Evolutionary conservation across 2,113 vertebrate species (phyloP).

Genomic region (Lagenorhynchus albirostris): DNA sequence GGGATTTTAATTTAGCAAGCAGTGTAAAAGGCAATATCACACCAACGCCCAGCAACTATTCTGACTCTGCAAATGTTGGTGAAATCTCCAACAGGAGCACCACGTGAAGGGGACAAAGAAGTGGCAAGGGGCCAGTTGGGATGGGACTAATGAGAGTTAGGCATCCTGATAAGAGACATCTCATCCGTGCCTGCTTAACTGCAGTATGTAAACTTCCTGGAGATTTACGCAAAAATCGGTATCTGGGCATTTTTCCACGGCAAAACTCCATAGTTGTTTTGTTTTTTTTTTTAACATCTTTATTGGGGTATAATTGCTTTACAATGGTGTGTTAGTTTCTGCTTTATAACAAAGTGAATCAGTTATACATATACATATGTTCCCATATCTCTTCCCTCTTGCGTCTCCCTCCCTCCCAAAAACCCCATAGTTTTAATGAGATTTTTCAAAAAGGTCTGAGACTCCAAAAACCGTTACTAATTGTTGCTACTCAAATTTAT

Average conservation of each 20-base stretch:
- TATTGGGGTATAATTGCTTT: too few relatives aligned
- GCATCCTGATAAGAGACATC: not conserved
- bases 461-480: not conserved
- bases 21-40: not conserved
- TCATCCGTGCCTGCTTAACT: not conserved
- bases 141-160: not conserved
- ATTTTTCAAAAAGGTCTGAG: not conserved
- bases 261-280: not conserved
- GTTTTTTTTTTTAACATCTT: not conserved
- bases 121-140: not conserved
- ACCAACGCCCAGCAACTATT: not conserved
- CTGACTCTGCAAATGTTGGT: not conserved
- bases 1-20: not conserved
- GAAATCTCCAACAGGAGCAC: not conserved
- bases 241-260: not conserved
- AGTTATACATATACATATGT: too few relatives aligned
- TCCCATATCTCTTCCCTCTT: too few relatives aligned
- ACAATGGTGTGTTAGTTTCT: too few relatives aligned
- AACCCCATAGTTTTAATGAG: not conserved
- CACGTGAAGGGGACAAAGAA: fast-evolving
- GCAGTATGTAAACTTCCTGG: not conserved
- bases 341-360: too few relatives aligned
- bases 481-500: not conserved
- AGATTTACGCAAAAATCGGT: not conserved
- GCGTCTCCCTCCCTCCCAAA: not conserved